Evolutionary conservation across 2,888 invertebrate genomes (phyloP).

Genomic region (Thymelicus sylvestris): DNA sequence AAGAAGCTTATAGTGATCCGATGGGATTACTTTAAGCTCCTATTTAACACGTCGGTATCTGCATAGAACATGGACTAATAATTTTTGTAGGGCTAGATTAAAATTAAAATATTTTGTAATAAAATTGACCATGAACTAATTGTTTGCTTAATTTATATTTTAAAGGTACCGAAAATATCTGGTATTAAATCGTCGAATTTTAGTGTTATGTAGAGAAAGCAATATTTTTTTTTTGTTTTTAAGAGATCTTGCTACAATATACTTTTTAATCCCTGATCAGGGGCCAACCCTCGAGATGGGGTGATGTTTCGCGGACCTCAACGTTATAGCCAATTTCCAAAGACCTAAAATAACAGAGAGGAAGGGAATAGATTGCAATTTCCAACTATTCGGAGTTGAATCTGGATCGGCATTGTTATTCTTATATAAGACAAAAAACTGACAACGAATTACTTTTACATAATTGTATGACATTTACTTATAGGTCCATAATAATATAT

Average conservation of each 20-base stretch:
- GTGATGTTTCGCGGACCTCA: slow-evolving; percentile 70
- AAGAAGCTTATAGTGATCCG: slow-evolving; percentile 33
- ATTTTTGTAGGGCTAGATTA: neutral
- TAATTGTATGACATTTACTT: too few relatives aligned
- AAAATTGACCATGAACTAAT: too few relatives aligned
- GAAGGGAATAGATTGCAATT: slow-evolving; percentile 43
- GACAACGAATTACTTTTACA: too few relatives aligned
- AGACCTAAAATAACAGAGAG: slow-evolving; percentile 68
- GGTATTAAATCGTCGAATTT: too few relatives aligned
- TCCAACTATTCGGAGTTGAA: too few relatives aligned
- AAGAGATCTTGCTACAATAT: slow-evolving; percentile 10
- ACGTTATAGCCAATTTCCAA: slow-evolving; percentile 75
- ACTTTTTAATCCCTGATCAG: slow-evolving; percentile 72
- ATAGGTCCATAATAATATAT: too few relatives aligned
- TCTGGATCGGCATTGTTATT: too few relatives aligned
- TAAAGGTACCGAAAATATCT: too few relatives aligned
- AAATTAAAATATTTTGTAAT: too few relatives aligned
- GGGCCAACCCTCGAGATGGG: slow-evolving; percentile 75
- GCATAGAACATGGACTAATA: neutral
- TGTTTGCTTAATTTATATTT: too few relatives aligned
- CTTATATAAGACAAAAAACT: too few relatives aligned
- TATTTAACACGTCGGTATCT: neutral
- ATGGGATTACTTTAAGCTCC: slow-evolving; percentile 47
- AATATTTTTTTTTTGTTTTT: neutral
- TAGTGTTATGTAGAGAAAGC: too few relatives aligned